phyloP scores from a whole-genome alignment of 2,797 vertebrate species.

The Thamnophis elegans region DNA sequence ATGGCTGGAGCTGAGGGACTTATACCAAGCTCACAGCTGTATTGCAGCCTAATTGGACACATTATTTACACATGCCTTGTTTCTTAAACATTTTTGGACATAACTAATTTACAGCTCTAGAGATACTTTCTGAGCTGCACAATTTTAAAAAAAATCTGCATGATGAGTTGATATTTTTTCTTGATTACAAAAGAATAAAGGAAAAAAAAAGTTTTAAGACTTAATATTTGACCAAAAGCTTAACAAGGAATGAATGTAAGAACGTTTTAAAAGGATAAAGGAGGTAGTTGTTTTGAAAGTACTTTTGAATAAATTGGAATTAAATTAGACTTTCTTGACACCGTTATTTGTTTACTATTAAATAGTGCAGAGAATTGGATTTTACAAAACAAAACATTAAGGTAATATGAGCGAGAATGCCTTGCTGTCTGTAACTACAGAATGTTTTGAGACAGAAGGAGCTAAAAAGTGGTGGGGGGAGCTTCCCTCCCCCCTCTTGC shows the following conservation, averaged over 20 bases:
- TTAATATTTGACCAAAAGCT: neutral
- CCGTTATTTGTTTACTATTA: neutral
- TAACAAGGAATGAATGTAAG: neutral
- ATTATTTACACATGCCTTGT: neutral
- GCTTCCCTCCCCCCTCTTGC: neutral
- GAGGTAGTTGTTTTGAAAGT: neutral
- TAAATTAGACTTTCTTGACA: neutral
- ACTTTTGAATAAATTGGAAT: neutral
- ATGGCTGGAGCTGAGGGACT: neutral
- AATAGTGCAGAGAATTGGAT: neutral
- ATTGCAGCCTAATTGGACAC: neutral
- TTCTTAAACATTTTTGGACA: neutral
- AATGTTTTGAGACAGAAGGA: neutral
- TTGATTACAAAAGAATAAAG: neutral
- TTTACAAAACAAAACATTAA: neutral
- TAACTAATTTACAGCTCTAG: neutral
- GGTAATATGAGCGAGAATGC: neutral
- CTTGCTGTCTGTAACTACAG: neutral
- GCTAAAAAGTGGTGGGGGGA: neutral
- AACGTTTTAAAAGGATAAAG: neutral
- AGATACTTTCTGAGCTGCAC: neutral
- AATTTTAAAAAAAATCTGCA: neutral
- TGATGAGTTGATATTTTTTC: neutral
- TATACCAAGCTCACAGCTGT: neutral
- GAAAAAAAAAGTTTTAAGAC: neutral